Evolutionary conservation across 2,113 vertebrate species (phyloP), one percentile per base, ranked within the genome.

Genomic region (Anarrhichthys ocellatus): DNA sequence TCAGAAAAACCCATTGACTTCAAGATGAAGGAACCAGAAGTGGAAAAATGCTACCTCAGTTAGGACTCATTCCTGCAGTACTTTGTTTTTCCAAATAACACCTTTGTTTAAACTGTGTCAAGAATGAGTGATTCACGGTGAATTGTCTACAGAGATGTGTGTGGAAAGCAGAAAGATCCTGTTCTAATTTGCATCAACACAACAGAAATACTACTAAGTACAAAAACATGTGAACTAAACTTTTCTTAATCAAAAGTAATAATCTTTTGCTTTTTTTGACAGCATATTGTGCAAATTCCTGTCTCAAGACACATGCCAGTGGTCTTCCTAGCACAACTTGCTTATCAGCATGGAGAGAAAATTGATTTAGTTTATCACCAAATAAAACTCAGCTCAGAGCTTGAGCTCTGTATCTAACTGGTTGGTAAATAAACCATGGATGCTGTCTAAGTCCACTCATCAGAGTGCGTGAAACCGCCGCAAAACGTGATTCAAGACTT

Each of bases 361-460:
- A 78, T 29, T n/a, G 63, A 87, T 85, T 69, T 48, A 42, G 52
- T 78, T 40, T 77, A 80, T 80, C 29, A 80, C 18, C 34, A 76
- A 36, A 77, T 87, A 72, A 75, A 56, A 36, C 36, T 63, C 34
- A 38, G 15, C 29, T 76, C 67, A 80, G n/a, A 54, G 32, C 50
- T 46, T 69, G 71, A 65, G 69, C 27, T 65, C 34, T 71, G 65
- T 77, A 66, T 63, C 69, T 54, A 64, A 75, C 27, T 36, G 71
- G 27, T 50, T 70, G 58, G 38, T 78, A 72, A 90, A 80, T 80
- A 87, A 85, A 83, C 46, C 63, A 42, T 38, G 38, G 40, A 61
- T 78, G 54, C 34, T 61, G 58, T 72, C 63, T 29, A 50, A 73
- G 58, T 73, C 14, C 54, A 78, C n/a, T 68, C 65, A 81, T 58